phyloP scores from a whole-genome alignment of 2,888 invertebrate genomes.

The Gastracanthus pulcherrimus region DNA sequence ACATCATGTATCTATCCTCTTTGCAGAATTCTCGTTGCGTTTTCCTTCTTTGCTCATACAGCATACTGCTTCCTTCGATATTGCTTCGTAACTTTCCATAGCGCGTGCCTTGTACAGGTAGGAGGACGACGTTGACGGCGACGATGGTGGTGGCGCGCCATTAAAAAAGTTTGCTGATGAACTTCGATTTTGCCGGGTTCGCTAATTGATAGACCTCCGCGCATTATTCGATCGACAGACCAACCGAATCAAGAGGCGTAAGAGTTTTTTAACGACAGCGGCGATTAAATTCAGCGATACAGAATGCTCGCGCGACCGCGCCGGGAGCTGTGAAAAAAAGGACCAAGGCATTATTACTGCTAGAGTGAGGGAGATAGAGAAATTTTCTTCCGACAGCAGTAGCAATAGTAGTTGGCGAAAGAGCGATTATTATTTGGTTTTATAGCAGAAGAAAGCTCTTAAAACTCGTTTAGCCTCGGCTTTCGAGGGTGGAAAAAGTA shows the following conservation, averaged over 20 bases:
- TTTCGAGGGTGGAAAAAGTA: not conserved
- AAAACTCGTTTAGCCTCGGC: slow-evolving; percentile 15
- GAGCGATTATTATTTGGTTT: slow-evolving; percentile 42
- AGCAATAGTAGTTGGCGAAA: too few relatives aligned
- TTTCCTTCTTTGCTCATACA: not conserved
- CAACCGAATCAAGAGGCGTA: not conserved
- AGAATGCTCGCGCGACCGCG: slow-evolving; percentile 10
- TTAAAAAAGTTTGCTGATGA: slow-evolving; percentile 48
- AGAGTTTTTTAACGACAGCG: slow-evolving; percentile 47
- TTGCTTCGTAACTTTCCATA: slow-evolving; percentile 39
- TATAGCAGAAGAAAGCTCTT: not conserved
- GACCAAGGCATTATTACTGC: not conserved
- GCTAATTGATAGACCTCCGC: slow-evolving; percentile 32
- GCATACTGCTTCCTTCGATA: not conserved
- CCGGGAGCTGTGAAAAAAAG: not conserved
- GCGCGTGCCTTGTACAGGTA: not conserved
- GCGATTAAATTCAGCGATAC: slow-evolving; percentile 50
- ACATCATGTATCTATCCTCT: too few relatives aligned
- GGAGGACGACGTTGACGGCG: not conserved
- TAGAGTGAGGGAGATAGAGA: not conserved
- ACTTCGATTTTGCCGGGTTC: slow-evolving; percentile 34
- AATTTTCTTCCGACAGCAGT: not conserved
- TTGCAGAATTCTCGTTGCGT: not conserved
- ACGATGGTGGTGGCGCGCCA: not conserved
- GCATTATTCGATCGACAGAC: not conserved